Evolutionary conservation across 2,113 vertebrate genomes (phyloP).

Genomic region (Prunella himalayana): DNA sequence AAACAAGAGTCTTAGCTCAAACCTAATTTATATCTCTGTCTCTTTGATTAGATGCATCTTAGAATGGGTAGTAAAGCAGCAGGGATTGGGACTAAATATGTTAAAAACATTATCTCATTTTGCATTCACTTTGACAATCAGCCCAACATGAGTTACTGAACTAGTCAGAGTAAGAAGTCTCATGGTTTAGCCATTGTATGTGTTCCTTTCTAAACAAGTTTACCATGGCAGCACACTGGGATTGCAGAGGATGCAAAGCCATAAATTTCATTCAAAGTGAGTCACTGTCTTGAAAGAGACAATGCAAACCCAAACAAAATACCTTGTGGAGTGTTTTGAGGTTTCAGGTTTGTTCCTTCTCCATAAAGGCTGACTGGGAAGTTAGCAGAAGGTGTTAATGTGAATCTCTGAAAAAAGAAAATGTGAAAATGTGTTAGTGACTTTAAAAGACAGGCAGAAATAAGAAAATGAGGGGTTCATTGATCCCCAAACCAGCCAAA

Average conservation of each 20-base stretch:
- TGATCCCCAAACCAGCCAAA: not conserved
- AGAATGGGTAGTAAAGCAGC: not conserved
- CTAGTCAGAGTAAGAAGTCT: not conserved
- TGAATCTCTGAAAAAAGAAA: conserved; percentile 75
- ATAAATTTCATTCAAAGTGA: not conserved
- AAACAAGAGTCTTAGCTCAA: not conserved
- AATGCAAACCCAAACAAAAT: not conserved
- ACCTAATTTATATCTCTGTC: not conserved
- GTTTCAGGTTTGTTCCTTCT: not conserved
- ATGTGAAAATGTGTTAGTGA: not conserved
- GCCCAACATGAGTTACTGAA: not conserved
- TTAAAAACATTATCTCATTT: not conserved
- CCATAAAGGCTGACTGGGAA: conserved; percentile 62
- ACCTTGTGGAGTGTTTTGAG: conserved; percentile 41
- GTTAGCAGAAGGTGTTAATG: conserved; percentile 65
- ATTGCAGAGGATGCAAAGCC: not conserved
- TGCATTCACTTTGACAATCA: not conserved
- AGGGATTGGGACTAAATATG: not conserved
- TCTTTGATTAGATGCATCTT: not conserved
- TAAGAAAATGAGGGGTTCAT: not conserved
- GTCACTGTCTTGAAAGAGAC: not conserved
- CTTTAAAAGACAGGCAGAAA: not conserved
- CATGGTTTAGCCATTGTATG: not conserved
- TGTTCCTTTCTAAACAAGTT: not conserved
- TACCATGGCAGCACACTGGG: not conserved